Conservation (phyloP, 2,113 vertebrate species). For the Lophius piscatorius region DNA sequence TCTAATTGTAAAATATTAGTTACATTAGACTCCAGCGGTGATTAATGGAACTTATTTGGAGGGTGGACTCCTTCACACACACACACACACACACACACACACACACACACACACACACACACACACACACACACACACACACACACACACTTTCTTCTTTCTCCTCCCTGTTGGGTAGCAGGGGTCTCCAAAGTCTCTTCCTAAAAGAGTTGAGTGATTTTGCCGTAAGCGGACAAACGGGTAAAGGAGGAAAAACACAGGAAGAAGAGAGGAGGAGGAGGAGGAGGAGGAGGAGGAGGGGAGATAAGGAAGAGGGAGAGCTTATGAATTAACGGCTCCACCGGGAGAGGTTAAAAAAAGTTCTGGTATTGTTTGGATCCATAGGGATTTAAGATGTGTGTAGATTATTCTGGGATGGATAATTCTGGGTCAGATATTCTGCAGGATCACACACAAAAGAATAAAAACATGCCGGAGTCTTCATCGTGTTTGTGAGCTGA, state of each 20-base stretch:
- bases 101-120: constrained; percentile 34
- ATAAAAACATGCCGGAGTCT: constrained; percentile 45
- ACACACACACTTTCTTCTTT: constrained; percentile 21
- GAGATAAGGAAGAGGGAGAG: constrained; percentile 39
- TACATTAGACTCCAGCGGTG: constrained; percentile 99
- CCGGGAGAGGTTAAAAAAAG: constrained; percentile 49
- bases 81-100: constrained; percentile 33
- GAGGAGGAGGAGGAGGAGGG: constrained; percentile 13
- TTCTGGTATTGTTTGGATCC: constrained; percentile 29
- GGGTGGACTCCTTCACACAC: constrained; percentile 80
- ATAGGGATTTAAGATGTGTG: constrained; percentile 36
- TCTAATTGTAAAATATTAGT: constrained; percentile 99
- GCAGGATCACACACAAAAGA: constrained; percentile 16
- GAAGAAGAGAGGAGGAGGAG: constrained; percentile 9
- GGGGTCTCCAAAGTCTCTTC: constrained; percentile 88
- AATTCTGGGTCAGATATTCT: constrained; percentile 41
- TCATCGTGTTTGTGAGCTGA: constrained; percentile 58
- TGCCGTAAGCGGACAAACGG: constrained; percentile 97
- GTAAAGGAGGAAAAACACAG: constrained; percentile 78
- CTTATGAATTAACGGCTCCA: constrained; percentile 38
- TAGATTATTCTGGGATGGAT: constrained; percentile 45
- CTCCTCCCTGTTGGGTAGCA: constrained; percentile 40
- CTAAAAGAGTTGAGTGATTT: constrained; percentile 98
- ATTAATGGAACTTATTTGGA: constrained; percentile 99
- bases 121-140: constrained; percentile 28